A percentile compares a stretch with the other conserved stretches of the same genome.
phyloP scores from a whole-genome alignment of 2,797 vertebrate genomes.

The Otolemur crassicaudatus region DNA sequence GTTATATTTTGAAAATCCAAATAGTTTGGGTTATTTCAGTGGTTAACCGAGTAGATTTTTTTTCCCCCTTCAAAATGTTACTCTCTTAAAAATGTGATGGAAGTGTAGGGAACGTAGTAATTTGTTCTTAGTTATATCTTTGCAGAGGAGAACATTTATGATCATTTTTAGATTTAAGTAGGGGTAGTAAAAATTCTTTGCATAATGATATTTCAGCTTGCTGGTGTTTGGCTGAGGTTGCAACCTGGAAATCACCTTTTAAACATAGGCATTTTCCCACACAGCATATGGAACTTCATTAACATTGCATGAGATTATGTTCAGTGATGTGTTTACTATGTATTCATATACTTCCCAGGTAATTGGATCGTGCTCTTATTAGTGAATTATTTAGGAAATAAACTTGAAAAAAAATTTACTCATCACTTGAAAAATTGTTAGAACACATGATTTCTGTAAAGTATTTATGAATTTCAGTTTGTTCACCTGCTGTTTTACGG shows the following conservation, averaged over 20 bases:
- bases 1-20: slow-evolving; percentile 43
- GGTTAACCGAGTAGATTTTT: not conserved
- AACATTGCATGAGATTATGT: not conserved
- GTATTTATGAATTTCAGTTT: not conserved
- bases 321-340: slow-evolving; percentile 30
- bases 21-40: slow-evolving; percentile 14
- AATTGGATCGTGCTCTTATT: not conserved
- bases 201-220: slow-evolving; percentile 35
- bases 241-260: slow-evolving; percentile 51
- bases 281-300: slow-evolving; percentile 24
- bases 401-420: slow-evolving; percentile 14
- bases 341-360: not conserved
- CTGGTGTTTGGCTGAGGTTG: slow-evolving; percentile 48
- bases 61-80: not conserved
- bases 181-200: slow-evolving; percentile 56
- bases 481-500: not conserved
- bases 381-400: slow-evolving; percentile 32
- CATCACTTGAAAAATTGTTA: not conserved
- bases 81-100: slow-evolving; percentile 22
- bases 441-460: not conserved
- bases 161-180: slow-evolving; percentile 61
- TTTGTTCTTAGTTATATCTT: slow-evolving; percentile 41
- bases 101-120: not conserved
- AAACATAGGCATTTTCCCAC: slow-evolving; percentile 15
- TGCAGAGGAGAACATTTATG: slow-evolving; percentile 37